phyloP scores from a whole-genome alignment of 2,113 vertebrate species.

The Fulmarus glacialis region DNA sequence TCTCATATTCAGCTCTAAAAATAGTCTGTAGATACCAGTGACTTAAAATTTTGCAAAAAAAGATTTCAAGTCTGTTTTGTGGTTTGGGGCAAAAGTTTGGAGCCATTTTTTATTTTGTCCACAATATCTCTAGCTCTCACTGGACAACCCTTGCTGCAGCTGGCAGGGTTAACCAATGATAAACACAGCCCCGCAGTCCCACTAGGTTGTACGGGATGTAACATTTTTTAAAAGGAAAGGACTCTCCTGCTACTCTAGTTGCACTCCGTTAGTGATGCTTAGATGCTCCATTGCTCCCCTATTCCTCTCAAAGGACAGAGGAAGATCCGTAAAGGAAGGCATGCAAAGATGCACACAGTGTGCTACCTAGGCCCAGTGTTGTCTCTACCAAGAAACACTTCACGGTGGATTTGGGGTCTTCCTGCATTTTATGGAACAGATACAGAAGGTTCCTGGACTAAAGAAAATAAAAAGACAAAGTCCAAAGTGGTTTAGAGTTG shows the following conservation, averaged over 20 bases:
- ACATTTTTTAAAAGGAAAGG: constrained; percentile 48
- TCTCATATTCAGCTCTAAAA: neutral
- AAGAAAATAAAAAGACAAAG: neutral
- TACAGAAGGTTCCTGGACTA: neutral
- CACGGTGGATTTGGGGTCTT: neutral
- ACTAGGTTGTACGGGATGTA: neutral
- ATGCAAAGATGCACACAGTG: neutral
- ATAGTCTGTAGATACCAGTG: neutral
- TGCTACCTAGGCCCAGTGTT: neutral
- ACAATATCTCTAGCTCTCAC: neutral
- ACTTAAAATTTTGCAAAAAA: neutral
- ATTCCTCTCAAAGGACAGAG: constrained; percentile 18
- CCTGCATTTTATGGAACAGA: neutral
- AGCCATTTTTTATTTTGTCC: constrained; percentile 27
- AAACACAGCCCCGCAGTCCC: neutral
- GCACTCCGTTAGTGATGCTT: neutral
- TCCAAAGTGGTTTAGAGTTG: neutral
- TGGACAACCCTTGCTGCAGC: neutral
- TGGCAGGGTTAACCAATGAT: constrained; percentile 24
- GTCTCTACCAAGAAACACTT: neutral
- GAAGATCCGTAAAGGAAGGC: neutral
- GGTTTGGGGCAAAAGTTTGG: constrained; percentile 16
- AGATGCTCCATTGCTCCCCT: constrained; percentile 9
- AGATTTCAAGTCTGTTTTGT: neutral
- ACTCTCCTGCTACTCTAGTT: constrained; percentile 16